Percentiles rank a stretch among this genome's conserved stretches.
phyloP scores from a whole-genome alignment of 2,113 vertebrate genomes.

The Octodon degus region DNA sequence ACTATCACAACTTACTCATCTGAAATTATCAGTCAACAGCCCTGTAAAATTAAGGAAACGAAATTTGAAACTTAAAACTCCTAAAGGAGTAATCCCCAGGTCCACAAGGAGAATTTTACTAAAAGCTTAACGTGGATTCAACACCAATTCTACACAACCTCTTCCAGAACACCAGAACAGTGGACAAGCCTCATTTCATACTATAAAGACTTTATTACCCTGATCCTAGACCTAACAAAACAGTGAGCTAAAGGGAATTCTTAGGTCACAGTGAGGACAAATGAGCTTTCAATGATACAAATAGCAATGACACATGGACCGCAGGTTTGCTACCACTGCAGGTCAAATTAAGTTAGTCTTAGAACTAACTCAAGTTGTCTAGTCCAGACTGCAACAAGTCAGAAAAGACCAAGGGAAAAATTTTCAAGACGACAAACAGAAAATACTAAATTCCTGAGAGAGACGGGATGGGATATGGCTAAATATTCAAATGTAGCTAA shows the following conservation, averaged over 20 bases:
- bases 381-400: neutral
- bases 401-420: neutral
- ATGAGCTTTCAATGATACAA: neutral
- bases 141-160: neutral
- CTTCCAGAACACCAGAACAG: neutral
- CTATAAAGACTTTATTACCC: neutral
- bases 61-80: slow-evolving; percentile 7
- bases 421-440: neutral
- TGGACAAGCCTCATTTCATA: neutral
- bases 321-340: neutral
- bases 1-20: neutral
- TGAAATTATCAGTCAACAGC: neutral
- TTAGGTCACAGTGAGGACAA: neutral
- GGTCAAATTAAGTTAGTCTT: neutral
- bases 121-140: neutral
- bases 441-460: too few species aligned
- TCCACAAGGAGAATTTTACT: neutral
- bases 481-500: too few species aligned
- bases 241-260: neutral
- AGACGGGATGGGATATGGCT: too few species aligned
- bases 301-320: neutral
- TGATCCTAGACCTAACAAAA: neutral
- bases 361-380: neutral
- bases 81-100: neutral
- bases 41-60: neutral